Percentiles rank a stretch among this genome's conserved stretches.
Evolutionary conservation across 2,888 invertebrate species (phyloP).

Genomic region (Eristalis pertinax): DNA sequence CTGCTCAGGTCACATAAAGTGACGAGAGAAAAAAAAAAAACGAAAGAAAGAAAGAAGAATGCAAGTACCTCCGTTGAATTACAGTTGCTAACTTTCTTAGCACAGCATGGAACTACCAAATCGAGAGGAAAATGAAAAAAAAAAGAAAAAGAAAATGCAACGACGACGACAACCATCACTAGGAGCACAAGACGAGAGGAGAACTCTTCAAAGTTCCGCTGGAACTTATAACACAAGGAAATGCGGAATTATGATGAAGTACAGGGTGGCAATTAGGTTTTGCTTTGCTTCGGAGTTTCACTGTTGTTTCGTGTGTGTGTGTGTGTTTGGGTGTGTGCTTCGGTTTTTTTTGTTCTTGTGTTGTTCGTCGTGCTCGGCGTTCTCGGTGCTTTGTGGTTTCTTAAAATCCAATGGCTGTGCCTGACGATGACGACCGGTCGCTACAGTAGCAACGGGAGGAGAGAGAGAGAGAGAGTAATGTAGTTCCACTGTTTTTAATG

Average conservation of each 20-base stretch:
- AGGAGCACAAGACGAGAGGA: background rate
- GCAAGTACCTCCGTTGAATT: background rate
- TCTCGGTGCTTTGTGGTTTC: background rate
- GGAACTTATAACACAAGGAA: background rate
- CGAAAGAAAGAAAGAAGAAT: background rate
- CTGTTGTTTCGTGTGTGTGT: background rate
- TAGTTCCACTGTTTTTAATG: background rate
- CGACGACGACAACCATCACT: background rate
- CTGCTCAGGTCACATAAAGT: background rate
- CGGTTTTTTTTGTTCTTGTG: no score
- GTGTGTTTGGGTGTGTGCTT: no score
- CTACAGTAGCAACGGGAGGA: background rate
- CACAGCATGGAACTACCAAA: background rate
- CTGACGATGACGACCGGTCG: background rate
- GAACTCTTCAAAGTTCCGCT: background rate
- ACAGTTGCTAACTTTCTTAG: background rate
- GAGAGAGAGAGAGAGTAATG: background rate
- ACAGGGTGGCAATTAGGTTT: conserved; percentile 17
- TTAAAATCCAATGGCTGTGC: background rate
- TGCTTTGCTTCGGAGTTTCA: background rate
- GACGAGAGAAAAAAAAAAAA: background rate
- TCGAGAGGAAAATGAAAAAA: background rate
- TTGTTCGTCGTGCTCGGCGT: background rate
- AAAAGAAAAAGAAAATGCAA: background rate
- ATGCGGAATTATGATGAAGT: conserved; percentile 12